These are phyloP conservation scores for Rostratula benghalensis DNA, from an alignment of 2,113 vertebrate genomes.

Conservation along the genomic window DNA sequence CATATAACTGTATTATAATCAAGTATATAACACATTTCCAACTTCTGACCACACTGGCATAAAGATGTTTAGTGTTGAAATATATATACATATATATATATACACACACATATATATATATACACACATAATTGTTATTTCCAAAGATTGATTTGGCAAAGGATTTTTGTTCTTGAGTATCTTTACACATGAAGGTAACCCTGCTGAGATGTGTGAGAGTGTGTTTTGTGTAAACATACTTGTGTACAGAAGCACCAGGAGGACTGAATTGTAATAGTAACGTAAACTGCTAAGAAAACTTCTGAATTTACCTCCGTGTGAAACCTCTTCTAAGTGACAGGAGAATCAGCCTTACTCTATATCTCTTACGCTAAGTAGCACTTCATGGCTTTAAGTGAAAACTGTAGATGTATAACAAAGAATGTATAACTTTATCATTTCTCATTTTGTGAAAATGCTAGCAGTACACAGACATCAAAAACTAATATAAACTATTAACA, in stretches of 20 bases:
- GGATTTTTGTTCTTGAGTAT: neutral
- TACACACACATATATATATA: too few relatives aligned
- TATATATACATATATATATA: too few relatives aligned
- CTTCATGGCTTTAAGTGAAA: neutral
- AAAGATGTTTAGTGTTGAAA: neutral
- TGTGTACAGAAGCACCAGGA: neutral
- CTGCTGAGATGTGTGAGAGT: neutral
- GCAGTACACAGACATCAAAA: conserved; percentile 8
- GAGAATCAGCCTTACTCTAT: neutral
- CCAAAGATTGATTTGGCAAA: neutral
- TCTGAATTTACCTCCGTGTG: neutral
- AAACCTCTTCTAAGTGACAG: neutral
- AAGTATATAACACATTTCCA: neutral
- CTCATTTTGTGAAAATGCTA: conserved; percentile 33
- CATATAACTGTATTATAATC: neutral
- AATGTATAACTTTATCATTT: neutral
- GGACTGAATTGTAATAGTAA: neutral
- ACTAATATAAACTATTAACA: conserved; percentile 56
- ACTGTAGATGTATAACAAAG: neutral
- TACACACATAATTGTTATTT: neutral
- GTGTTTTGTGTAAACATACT: neutral
- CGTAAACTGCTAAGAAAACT: neutral
- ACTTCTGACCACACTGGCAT: neutral
- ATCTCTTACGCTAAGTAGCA: neutral
- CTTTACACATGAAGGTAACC: neutral